Base-by-base conservation (phyloP, 2,113 vertebrate genomes). In the Corvus cornix region DNA sequence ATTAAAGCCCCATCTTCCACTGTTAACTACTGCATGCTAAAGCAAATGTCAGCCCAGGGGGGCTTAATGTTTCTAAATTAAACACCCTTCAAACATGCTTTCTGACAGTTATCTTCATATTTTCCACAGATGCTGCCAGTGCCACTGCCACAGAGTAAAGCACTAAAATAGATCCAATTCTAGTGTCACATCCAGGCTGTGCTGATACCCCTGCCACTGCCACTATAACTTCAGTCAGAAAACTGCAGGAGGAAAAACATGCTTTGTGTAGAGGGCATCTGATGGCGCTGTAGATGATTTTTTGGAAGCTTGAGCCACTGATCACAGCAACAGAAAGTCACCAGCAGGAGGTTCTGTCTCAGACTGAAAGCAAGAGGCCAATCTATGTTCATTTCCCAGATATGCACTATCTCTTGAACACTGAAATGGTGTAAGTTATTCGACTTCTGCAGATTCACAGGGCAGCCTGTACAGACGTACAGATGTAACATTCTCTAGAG, bases 41-140 rank as follows among this genome's bases (percentile, higher is more conserved):
- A 92, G 48, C 56, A 84, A 89, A 89, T 49, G 52, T 86, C 86
- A 93, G 59, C 30, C 31, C 12, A 14, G 69, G 56, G 67, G 53
- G 56, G 51, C 81, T 68, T 77, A 52, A 89, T 46, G 80, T 90
- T 95, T 87, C 89, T 81, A 93, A 90, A 92, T 93, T 81, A 92
- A 95, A 93, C 13, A 2, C 48, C 60, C 89, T 95, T 92, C 95
- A 87, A 90, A 81, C 63, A 70, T 3, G 3, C 93, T 95, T 96
- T 86, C 78, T 96, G 87, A 83, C 87, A 94, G 90, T 88, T 91
- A 91, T 87, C 92, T 92, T 80, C 68, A 11, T 63, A 44, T 94
- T 94, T 92, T 84, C 88, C 88, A 94, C 85, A 96, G 92, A 95
- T 96, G 90, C 92, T 88, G 91, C 89, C 77, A 81, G 86, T 78